phyloP scores from a whole-genome alignment of 2,113 vertebrate species.

The Bostrychus sinensis region DNA sequence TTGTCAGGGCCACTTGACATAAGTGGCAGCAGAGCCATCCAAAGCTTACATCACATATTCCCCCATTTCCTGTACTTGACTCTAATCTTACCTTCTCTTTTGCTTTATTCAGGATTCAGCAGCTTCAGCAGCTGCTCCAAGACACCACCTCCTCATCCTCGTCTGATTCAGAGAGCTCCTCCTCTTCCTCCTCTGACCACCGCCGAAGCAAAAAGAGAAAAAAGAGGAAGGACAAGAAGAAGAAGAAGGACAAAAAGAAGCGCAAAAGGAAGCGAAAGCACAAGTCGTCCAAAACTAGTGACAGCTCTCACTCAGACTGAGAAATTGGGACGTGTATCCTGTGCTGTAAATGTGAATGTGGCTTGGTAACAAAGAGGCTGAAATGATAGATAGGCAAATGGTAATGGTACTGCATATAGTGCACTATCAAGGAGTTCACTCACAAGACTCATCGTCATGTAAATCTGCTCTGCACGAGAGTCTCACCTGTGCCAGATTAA shows the following conservation, averaged over 20 bases:
- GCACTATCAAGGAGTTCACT: conserved; percentile 8
- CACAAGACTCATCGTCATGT: conserved; percentile 26
- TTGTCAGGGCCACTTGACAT: conserved; percentile 21
- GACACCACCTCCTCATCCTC: conserved; percentile 88
- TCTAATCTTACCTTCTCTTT: conserved; percentile 19
- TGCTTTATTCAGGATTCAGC: conserved; percentile 84
- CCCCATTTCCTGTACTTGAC: conserved; percentile 1
- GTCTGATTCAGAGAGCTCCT: conserved; percentile 77
- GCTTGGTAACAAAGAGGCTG: conserved; percentile 18
- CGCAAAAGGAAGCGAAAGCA: conserved; percentile 79
- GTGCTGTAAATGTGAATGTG: conserved; percentile 3
- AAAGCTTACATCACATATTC: conserved; percentile 10
- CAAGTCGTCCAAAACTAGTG: conserved; percentile 81
- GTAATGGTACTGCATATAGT: conserved; percentile 5
- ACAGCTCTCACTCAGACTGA: conserved; percentile 82
- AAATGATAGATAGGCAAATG: not conserved
- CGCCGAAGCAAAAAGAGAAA: conserved; percentile 73
- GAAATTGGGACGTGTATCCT: not conserved
- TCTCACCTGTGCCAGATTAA: conserved; percentile 21
- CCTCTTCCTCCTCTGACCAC: conserved; percentile 71
- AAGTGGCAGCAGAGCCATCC: conserved; percentile 12
- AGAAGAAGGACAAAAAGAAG: conserved; percentile 85
- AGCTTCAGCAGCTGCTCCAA: conserved; percentile 90
- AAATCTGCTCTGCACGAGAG: conserved; percentile 9
- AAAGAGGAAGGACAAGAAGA: conserved; percentile 70